phyloP scores from a whole-genome alignment of 2,797 vertebrate species.

The Pyrocephalus nanus region DNA sequence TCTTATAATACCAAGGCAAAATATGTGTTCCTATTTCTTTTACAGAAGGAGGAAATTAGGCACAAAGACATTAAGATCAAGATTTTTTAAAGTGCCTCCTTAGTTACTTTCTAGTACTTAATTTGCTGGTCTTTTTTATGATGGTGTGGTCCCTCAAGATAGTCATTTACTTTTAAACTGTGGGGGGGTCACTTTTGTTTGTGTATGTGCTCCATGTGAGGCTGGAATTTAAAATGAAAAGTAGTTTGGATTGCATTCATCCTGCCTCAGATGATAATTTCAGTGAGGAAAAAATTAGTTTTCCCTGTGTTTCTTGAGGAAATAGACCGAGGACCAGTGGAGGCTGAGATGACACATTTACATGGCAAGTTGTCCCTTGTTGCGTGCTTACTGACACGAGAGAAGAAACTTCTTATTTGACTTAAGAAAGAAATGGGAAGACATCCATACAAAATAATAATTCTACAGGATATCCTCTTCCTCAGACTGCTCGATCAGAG shows the following conservation, averaged over 20 bases:
- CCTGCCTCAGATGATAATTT: background rate
- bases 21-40: background rate
- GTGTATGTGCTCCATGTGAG: background rate
- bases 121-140: background rate
- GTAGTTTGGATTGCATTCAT: background rate
- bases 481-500: background rate
- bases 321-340: background rate
- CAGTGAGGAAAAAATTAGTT: background rate
- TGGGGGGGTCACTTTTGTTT: background rate
- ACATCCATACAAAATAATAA: background rate
- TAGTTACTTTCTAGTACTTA: background rate
- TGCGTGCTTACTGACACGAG: background rate
- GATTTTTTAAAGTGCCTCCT: background rate
- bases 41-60: background rate
- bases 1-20: background rate
- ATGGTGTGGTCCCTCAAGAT: background rate
- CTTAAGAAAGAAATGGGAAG: background rate
- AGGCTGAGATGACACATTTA: background rate
- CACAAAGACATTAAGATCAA: background rate
- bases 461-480: conserved; percentile 37
- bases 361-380: background rate
- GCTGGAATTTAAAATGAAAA: background rate
- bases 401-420: background rate
- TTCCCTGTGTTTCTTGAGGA: background rate
- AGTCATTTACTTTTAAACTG: background rate